Conservation (phyloP, 1,140 invertebrate species). For the Pteromalus puparum region DNA sequence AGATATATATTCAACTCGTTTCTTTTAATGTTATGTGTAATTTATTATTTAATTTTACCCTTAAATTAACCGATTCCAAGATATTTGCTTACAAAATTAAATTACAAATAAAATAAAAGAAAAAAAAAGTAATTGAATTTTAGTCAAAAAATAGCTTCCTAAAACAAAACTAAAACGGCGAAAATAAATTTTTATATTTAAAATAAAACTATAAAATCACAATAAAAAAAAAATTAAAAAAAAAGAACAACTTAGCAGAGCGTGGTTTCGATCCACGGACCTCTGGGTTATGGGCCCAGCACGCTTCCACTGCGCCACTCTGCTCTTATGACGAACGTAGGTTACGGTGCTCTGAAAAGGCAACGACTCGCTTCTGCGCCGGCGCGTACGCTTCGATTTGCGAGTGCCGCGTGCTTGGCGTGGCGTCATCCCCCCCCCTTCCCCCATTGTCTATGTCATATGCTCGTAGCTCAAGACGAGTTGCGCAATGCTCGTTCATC, state of each 20-base stretch:
- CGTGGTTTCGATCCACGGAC: conserved; percentile 97
- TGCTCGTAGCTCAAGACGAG: too few species aligned
- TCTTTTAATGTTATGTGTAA: too few species aligned
- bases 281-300: conserved; percentile 99
- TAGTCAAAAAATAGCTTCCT: too few species aligned
- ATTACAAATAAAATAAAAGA: not conserved
- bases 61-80: too few species aligned
- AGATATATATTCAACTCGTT: too few species aligned
- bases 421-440: too few species aligned
- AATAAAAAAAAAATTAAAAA: conserved; percentile 24
- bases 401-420: too few species aligned
- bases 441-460: not conserved
- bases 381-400: conserved; percentile 12
- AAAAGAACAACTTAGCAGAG: conserved; percentile 83
- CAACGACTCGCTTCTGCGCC: not conserved
- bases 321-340: conserved; percentile 89
- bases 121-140: not conserved
- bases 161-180: too few species aligned
- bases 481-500: not conserved
- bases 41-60: too few species aligned
- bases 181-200: not conserved
- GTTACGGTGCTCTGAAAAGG: conserved; percentile 58
- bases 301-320: conserved; percentile 98
- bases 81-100: not conserved
- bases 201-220: not conserved